phyloP scores from a whole-genome alignment of 2,888 invertebrate species.

The Tridacna crocea region DNA sequence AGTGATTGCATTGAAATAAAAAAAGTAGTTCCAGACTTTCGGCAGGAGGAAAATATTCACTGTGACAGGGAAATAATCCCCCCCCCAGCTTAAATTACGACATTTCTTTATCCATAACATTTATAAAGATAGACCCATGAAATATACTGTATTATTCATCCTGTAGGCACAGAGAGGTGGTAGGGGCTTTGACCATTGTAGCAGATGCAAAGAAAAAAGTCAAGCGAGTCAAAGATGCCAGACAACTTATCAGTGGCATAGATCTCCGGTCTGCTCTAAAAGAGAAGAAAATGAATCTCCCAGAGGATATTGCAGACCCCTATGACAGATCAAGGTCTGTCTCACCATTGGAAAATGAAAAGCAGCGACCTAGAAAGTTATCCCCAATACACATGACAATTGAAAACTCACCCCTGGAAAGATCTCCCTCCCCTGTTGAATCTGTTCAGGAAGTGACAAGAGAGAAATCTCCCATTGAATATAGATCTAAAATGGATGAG shows the following conservation, averaged over 20 bases:
- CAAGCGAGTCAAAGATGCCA: conserved; percentile 55
- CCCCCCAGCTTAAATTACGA: too few species aligned
- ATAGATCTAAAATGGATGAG: conserved; percentile 52
- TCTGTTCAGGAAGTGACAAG: conserved; percentile 3
- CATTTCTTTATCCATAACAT: too few species aligned
- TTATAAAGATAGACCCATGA: too few species aligned
- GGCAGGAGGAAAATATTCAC: too few species aligned
- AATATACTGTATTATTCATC: neutral
- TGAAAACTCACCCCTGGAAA: conserved; percentile 43
- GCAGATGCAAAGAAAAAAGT: conserved; percentile 57
- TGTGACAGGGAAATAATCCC: too few species aligned
- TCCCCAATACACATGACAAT: conserved; percentile 61
- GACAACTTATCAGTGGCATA: conserved; percentile 54
- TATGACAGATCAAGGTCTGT: conserved; percentile 10
- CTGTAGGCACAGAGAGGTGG: conserved; percentile 37
- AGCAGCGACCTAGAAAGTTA: conserved; percentile 22
- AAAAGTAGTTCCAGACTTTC: too few species aligned
- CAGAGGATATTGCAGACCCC: conserved; percentile 6
- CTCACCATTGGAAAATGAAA: conserved; percentile 31
- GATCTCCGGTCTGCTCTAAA: conserved; percentile 49
- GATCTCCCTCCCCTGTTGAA: conserved; percentile 16
- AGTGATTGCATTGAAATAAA: too few species aligned
- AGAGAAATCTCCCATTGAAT: conserved; percentile 36
- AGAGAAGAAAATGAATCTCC: conserved; percentile 53
- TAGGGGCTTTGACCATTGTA: conserved; percentile 54